These are phyloP conservation scores for Choloepus hoffmanni DNA, from an alignment of 2,113 vertebrate genomes.

Conservation along the genomic window DNA sequence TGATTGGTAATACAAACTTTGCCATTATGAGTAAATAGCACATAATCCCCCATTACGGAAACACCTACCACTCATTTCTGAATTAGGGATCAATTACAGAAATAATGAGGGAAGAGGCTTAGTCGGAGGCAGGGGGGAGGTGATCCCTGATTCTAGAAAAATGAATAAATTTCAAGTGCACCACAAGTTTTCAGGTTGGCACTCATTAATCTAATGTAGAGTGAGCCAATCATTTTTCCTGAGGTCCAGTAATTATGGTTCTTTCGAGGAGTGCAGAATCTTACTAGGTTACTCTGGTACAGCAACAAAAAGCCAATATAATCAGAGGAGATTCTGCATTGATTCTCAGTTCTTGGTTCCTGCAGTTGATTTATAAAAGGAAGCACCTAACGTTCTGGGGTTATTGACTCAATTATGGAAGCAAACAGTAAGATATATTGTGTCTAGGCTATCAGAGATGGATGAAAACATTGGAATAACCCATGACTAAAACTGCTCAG, in stretches of 20 bases:
- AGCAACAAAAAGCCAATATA: slow-evolving; percentile 33
- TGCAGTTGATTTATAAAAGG: slow-evolving; percentile 47
- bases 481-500: neutral
- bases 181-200: slow-evolving; percentile 39
- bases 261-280: neutral
- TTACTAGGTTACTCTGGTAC: slow-evolving; percentile 49
- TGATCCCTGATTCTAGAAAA: slow-evolving; percentile 4
- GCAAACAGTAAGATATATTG: neutral
- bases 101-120: slow-evolving; percentile 46
- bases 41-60: slow-evolving; percentile 48
- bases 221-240: slow-evolving; percentile 31
- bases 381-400: neutral
- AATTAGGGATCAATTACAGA: slow-evolving; percentile 59
- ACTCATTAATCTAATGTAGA: slow-evolving; percentile 56
- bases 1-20: slow-evolving; percentile 39
- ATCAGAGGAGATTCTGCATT: slow-evolving; percentile 27
- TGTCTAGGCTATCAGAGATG: neutral
- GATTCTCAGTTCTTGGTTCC: slow-evolving; percentile 48
- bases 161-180: slow-evolving; percentile 49
- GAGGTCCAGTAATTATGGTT: neutral
- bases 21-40: slow-evolving; percentile 37
- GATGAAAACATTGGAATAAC: neutral
- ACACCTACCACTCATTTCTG: slow-evolving; percentile 56
- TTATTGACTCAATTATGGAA: neutral
- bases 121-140: neutral